Percentiles rank a stretch among this genome's conserved stretches.
These are phyloP conservation scores for Rhagoletis zephyria DNA, from an alignment of 1,140 invertebrate species.

Conservation along the genomic window DNA sequence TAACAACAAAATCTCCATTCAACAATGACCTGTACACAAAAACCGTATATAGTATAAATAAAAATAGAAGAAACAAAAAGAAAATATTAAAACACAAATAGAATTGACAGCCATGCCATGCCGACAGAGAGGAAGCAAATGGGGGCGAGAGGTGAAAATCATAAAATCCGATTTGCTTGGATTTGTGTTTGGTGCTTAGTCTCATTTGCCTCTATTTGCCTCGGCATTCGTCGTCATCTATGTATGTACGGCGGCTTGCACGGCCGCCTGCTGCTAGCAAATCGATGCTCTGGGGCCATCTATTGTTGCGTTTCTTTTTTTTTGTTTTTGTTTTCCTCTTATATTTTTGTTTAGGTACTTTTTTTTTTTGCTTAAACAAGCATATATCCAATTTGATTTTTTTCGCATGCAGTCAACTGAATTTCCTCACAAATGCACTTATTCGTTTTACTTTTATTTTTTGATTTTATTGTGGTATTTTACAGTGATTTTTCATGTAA, in stretches of 20 bases:
- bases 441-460: neutral
- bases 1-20: conserved; percentile 14
- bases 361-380: conserved; percentile 14
- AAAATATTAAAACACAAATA: conserved; percentile 17
- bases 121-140: neutral
- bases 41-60: neutral
- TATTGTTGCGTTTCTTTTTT: conserved; percentile 11
- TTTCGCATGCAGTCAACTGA: neutral
- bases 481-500: conserved; percentile 57
- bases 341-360: neutral
- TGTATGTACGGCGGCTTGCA: neutral
- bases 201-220: conserved; percentile 34
- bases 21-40: neutral
- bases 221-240: neutral
- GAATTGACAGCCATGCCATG: neutral
- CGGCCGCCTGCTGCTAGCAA: neutral
- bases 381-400: conserved; percentile 44
- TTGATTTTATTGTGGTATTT: conserved; percentile 43
- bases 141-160: conserved; percentile 51
- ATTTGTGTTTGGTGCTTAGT: conserved; percentile 52
- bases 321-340: conserved; percentile 17
- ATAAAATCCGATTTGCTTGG: conserved; percentile 57
- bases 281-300: neutral
- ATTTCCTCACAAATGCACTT: neutral
- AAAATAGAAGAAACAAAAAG: neutral